Evolutionary conservation across 2,797 vertebrate genomes (phyloP), one percentile per base, ranked within the genome.

Genomic region (Hypotaenidia okinawae): DNA sequence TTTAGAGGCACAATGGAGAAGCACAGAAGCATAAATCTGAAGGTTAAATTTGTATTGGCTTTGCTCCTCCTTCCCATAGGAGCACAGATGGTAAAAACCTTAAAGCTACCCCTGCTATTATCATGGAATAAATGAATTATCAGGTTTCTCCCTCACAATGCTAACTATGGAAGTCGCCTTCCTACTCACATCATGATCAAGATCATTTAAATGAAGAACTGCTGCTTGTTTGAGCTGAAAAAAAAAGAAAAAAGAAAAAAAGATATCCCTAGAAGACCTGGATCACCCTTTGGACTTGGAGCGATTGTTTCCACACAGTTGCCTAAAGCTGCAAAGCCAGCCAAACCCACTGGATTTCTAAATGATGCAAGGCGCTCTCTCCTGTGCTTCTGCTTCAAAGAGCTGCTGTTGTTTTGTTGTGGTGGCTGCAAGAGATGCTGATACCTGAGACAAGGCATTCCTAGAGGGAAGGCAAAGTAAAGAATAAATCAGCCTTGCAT

Each of bases 1-100:
- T 93, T 86, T 51, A 88, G 80, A 70, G 80, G 76, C 93, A 96
- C 77, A 93, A 93, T 90, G 80, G 89, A 92, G 95, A 92, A 91
- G 86, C 89, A 94, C 69, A 93, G 90, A 96, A 93, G 92, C 93
- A 96, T 94, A 92, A 95, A 96, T 91, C 73, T 88, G 90, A 96
- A 96, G 93, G 93, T 93, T 96, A 94, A 94, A 96, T 95, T 96
- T 94, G 88, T 96, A 92, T 72, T 95, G 80, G 95, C 92, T 96
- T 94, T 92, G 93, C 88, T 95, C 51, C 83, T 93, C 88, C 89
- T 94, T 93, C 94, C 91, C 94, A 90, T 67, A 89, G 91, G 89
- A 96, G 87, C 93, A 96, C 93, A 96, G 93, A 95, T 94, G 93
- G 94, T 88, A 87, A 92, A 94, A 96, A 84, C 91, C 91, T 94